phyloP scores from a whole-genome alignment of 2,113 vertebrate species.

The Cebidichthys violaceus region DNA sequence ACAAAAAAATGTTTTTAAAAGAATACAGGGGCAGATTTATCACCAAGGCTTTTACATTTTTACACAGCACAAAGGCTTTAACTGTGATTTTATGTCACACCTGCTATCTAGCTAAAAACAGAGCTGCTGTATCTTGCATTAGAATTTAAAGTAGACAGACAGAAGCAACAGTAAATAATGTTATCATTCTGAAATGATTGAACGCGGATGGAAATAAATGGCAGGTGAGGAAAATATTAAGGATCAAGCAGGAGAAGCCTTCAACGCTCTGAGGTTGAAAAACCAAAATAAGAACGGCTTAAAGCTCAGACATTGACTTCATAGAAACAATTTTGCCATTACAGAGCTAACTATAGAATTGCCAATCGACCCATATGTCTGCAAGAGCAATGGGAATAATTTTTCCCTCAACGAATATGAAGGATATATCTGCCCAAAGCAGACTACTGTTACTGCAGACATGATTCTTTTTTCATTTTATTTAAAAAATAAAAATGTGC shows the following conservation, averaged over 20 bases:
- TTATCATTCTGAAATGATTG: constrained; percentile 32
- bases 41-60: constrained; percentile 23
- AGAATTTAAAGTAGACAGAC: constrained; percentile 32
- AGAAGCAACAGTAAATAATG: constrained; percentile 27
- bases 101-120: constrained; percentile 27
- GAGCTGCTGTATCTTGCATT: constrained; percentile 4
- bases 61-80: constrained; percentile 38
- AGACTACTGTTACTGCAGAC: constrained; percentile 14
- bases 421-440: constrained; percentile 13
- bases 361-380: constrained; percentile 23
- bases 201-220: constrained; percentile 23
- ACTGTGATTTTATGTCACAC: constrained; percentile 31
- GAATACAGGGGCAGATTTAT: constrained; percentile 37
- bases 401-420: constrained; percentile 18
- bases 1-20: background rate
- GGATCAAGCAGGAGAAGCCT: constrained; percentile 13
- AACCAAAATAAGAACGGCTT: constrained; percentile 5
- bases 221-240: constrained; percentile 16
- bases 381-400: constrained; percentile 12
- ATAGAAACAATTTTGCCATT: constrained; percentile 34
- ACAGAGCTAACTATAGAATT: constrained; percentile 33
- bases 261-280: constrained; percentile 2
- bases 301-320: constrained; percentile 3
- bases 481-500: background rate
- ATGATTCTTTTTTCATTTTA: constrained; percentile 3